A percentile compares a stretch with the other conserved stretches of the same genome.
Conservation (phyloP, 2,113 vertebrate genomes). For the Myocastor coypus region DNA sequence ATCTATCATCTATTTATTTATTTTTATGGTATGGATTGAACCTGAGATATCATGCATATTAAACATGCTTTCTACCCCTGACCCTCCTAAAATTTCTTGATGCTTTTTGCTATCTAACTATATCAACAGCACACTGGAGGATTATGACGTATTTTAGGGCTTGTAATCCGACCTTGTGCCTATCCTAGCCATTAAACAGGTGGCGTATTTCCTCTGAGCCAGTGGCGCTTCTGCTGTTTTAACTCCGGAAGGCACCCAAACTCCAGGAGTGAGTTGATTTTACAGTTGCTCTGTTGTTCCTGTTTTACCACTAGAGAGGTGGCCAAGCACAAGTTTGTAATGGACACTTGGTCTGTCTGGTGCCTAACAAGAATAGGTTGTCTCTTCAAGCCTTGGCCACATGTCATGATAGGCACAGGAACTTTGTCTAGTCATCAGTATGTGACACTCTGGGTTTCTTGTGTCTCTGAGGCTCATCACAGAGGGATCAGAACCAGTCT, state of each 20-base stretch:
- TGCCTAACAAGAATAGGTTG: not conserved
- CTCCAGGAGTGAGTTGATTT: not conserved
- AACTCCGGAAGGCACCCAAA: not conserved
- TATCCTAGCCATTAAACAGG: not conserved
- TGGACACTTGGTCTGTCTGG: no score
- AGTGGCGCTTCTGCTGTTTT: not conserved
- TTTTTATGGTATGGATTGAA: not conserved
- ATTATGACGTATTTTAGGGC: not conserved
- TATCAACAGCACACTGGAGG: not conserved
- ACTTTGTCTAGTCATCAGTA: not conserved
- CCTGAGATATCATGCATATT: not conserved
- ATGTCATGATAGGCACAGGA: not conserved
- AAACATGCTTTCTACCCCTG: not conserved
- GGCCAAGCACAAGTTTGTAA: not conserved
- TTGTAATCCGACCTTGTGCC: not conserved
- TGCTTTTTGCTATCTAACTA: not conserved
- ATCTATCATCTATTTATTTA: no score
- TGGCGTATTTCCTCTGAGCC: not conserved
- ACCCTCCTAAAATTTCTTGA: not conserved
- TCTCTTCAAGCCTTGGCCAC: not conserved
- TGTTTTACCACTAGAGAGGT: not conserved
- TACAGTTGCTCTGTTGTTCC: not conserved
- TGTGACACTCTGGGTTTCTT: not conserved
- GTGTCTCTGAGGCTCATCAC: no score
- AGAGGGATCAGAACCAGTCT: not conserved